Evolutionary conservation across 2,797 vertebrate species (phyloP), one percentile per base, ranked within the genome.

Genomic region (Staurois parvus): DNA sequence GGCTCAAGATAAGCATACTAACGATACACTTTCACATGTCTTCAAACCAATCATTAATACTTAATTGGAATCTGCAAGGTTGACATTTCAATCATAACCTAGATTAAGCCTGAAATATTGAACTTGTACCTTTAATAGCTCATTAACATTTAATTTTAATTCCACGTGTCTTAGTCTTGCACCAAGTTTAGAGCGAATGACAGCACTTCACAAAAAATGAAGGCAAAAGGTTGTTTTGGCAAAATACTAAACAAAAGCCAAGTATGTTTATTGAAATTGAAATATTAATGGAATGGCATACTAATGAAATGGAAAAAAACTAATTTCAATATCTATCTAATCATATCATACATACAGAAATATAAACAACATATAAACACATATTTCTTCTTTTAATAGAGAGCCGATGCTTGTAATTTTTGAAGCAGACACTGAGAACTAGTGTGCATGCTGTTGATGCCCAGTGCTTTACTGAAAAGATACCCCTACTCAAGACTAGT

Each of bases 111-210:
- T 69, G 77, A 32, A 68, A 79, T 79, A 79, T 79, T 79, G 77
- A 79, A 79, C 77, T 79, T 79, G 64, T 79, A 29, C 77, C 40
- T 79, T 79, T 79, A 79, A 79, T 70, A 70, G 77, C 66, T 79
- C 77, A 68, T 79, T 79, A 79, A 66, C 66, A 68, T 66, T 79
- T 79, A 48, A 48, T 79, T 34, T 72, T 81, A 72, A 56, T 59
- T n/a, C 79, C 56, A 79, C 48, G 26, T n/a, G 28, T 79, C 64
- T 77, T 24, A 17, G 28, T 68, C 15, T 62, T n/a, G 29, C 48
- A 30, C 56, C 56, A 21, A 59, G 62, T 79, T 79, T 79, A 67
- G 12, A 67, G 37, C 42, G 21, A 30, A 26, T 48, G 42, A 48
- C 37, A 79, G 37, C n/a, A 40, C 37, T 68, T 34, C 62, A 79